Percentiles rank a stretch among this genome's conserved stretches.
Evolutionary conservation across 1,140 invertebrate genomes (phyloP).

Genomic region (Tetranychus urticae): DNA sequence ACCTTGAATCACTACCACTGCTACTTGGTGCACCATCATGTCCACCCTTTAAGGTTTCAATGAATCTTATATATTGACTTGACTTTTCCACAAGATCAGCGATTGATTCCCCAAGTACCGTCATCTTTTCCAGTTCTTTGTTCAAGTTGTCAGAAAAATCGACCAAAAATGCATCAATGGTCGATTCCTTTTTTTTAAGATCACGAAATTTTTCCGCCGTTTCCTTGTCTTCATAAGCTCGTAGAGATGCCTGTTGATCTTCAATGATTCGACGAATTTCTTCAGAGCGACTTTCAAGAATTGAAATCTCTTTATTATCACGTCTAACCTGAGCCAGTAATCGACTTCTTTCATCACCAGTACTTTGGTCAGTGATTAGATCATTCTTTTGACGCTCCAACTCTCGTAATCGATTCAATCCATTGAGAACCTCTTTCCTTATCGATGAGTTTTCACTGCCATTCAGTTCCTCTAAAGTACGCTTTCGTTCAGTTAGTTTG

Average conservation of each 20-base stretch:
- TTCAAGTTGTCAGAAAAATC: not conserved
- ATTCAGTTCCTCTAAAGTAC: not conserved
- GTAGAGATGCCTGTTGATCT: not conserved
- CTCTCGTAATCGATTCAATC: not conserved
- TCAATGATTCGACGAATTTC: not conserved
- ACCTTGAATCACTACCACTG: not conserved
- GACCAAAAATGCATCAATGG: slow-evolving; percentile 2
- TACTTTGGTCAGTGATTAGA: not conserved
- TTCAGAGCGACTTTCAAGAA: not conserved
- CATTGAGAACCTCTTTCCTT: slow-evolving; percentile 3
- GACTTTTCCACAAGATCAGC: not conserved
- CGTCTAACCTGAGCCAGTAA: slow-evolving; percentile 8
- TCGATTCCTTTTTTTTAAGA: slow-evolving; percentile 5
- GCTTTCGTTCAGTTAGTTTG: not conserved
- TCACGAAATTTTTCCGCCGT: slow-evolving; percentile 3
- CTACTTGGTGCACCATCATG: not conserved
- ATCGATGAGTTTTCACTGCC: not conserved
- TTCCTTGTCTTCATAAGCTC: slow-evolving; percentile 3
- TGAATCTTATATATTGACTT: not conserved
- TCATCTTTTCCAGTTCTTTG: not conserved
- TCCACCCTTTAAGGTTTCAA: not conserved
- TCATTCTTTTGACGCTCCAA: slow-evolving; percentile 8
- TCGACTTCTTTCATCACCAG: slow-evolving; percentile 1
- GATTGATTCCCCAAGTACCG: slow-evolving; percentile 1
- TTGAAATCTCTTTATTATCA: slow-evolving; percentile 6